phyloP scores from a whole-genome alignment of 2,888 invertebrate genomes.

The Pseudoips prasinana region DNA sequence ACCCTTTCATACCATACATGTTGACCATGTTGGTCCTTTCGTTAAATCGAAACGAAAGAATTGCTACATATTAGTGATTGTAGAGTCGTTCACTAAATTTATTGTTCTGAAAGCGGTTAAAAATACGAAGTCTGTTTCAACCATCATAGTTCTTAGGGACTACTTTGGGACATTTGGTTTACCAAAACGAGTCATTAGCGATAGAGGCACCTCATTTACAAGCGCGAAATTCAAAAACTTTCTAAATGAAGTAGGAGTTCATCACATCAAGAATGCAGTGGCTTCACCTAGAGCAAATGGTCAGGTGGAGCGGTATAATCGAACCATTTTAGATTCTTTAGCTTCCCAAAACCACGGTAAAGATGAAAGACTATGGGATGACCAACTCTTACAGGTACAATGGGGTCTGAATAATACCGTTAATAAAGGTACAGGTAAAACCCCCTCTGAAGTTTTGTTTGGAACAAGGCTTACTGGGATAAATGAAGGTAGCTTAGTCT shows the following conservation, averaged over 20 bases:
- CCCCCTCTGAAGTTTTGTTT: constrained; percentile 2
- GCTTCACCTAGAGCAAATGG: constrained; percentile 17
- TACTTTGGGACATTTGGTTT: no score
- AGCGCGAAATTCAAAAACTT: not conserved
- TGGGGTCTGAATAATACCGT: constrained; percentile 1
- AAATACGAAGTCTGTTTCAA: constrained; percentile 1
- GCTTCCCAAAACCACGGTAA: constrained; percentile 8
- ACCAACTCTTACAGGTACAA: constrained; percentile 1
- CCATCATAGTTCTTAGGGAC: not conserved
- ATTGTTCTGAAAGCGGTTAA: constrained; percentile 20
- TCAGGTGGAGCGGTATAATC: constrained; percentile 18
- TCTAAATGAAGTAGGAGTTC: not conserved
- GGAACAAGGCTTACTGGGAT: not conserved
- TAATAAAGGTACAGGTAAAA: constrained; percentile 2
- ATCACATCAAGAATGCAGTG: constrained; percentile 4
- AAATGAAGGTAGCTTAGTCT: not conserved
- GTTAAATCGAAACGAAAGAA: constrained; percentile 1
- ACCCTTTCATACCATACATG: constrained; percentile 4
- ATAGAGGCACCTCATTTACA: constrained; percentile 10
- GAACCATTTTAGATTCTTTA: constrained; percentile 11
- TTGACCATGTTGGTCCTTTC: constrained; percentile 4
- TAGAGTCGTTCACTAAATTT: constrained; percentile 32
- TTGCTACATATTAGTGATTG: constrained; percentile 1
- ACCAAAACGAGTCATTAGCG: no score
- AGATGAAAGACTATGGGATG: constrained; percentile 16